Evolutionary conservation across 2,888 invertebrate species (phyloP).

Genomic region (Holacanthella duospinosa): DNA sequence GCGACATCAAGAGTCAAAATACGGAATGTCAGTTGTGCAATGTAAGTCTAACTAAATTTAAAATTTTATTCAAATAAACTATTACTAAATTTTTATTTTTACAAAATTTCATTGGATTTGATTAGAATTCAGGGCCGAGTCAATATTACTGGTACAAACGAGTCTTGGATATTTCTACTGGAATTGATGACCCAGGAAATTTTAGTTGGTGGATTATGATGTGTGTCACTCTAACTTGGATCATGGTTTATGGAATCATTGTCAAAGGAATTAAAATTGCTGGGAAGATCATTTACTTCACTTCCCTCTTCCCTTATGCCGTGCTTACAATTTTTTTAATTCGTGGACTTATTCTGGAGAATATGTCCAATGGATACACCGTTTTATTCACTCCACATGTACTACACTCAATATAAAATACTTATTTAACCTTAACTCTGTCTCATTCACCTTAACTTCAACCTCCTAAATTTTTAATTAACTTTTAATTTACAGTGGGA

Average conservation of each 20-base stretch:
- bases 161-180: slow-evolving; percentile 14
- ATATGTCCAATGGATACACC: slow-evolving; percentile 11
- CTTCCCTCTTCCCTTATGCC: slow-evolving; percentile 85
- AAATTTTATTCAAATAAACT: too few species aligned
- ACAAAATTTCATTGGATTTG: too few species aligned
- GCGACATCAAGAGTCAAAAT: background rate
- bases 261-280: slow-evolving; percentile 4
- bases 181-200: slow-evolving; percentile 11
- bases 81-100: too few species aligned
- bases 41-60: background rate
- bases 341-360: slow-evolving; percentile 12
- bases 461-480: background rate
- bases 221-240: slow-evolving; percentile 7
- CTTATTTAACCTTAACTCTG: background rate
- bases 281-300: slow-evolving; percentile 61
- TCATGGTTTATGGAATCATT: background rate
- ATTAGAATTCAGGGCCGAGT: slow-evolving; percentile 6
- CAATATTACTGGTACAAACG: slow-evolving; percentile 21
- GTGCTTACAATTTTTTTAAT: slow-evolving; percentile 66
- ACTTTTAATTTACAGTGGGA: slow-evolving; percentile 36
- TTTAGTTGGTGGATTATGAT: slow-evolving; percentile 13
- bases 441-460: too few species aligned
- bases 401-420: background rate
- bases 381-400: slow-evolving; percentile 19
- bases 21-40: background rate